These are phyloP conservation scores for Hyposmocoma kahamanoa DNA, from an alignment of 1,140 invertebrate species.

Conservation along the genomic window DNA sequence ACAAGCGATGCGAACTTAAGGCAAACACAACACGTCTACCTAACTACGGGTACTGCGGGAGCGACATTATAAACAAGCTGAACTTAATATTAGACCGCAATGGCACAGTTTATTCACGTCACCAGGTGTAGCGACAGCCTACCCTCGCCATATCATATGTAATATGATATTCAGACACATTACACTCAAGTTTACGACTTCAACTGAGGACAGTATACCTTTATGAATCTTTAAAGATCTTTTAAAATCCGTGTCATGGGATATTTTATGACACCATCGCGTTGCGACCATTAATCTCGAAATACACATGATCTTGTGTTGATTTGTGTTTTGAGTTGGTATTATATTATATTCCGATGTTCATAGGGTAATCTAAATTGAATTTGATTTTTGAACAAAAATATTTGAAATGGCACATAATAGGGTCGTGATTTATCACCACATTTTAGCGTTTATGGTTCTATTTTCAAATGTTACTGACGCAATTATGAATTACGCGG, in stretches of 20 bases:
- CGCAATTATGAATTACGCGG: constrained; percentile 42
- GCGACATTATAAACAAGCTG: constrained; percentile 38
- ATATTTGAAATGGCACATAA: constrained; percentile 30
- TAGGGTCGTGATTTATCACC: constrained; percentile 33
- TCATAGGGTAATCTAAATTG: too few relatives aligned
- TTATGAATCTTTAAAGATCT: constrained; percentile 68
- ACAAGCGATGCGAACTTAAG: constrained; percentile 23
- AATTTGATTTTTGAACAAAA: constrained; percentile 31
- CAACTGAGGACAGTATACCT: constrained; percentile 49
- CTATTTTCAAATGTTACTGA: constrained; percentile 49
- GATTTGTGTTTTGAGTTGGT: too few relatives aligned
- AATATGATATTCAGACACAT: constrained; percentile 55
- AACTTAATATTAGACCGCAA: constrained; percentile 51
- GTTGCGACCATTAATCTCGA: neutral
- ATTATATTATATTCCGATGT: too few relatives aligned
- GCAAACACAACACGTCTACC: constrained; percentile 21
- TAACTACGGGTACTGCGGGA: constrained; percentile 20
- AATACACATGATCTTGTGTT: too few relatives aligned
- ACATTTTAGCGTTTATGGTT: constrained; percentile 21
- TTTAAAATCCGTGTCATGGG: constrained; percentile 51
- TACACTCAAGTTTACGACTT: constrained; percentile 62
- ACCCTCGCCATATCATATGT: constrained; percentile 49
- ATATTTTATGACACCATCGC: constrained; percentile 22
- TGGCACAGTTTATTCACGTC: constrained; percentile 45
- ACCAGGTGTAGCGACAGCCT: constrained; percentile 54